Percentiles rank a stretch among this genome's conserved stretches.
Conservation (phyloP, 2,888 invertebrate species). For the Podabrus alpinus region DNA sequence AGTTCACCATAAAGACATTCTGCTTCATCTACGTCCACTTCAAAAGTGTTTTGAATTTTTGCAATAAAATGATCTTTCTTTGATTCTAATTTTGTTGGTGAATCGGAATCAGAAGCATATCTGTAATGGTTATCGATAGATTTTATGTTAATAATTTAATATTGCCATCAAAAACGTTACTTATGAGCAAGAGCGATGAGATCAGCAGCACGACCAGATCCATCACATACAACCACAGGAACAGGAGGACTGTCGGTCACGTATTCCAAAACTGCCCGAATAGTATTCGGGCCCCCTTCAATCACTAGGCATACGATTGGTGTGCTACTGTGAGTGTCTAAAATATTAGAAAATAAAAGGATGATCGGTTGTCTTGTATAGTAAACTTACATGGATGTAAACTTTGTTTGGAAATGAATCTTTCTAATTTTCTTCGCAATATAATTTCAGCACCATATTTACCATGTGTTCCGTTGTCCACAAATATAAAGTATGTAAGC, state of each 20-base stretch:
- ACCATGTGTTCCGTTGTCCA: conserved; percentile 96
- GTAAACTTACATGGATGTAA: conserved; percentile 81
- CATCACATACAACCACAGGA: conserved; percentile 97
- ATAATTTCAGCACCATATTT: conserved; percentile 91
- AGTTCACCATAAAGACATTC: conserved; percentile 92
- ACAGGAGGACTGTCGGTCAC: conserved; percentile 96
- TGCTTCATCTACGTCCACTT: conserved; percentile 84
- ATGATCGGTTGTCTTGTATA: not conserved
- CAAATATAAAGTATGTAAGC: conserved; percentile 95
- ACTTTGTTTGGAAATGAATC: conserved; percentile 95
- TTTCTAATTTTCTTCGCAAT: conserved; percentile 89
- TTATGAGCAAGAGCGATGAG: conserved; percentile 92
- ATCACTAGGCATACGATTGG: conserved; percentile 97
- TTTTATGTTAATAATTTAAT: not conserved
- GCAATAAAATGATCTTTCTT: conserved; percentile 90
- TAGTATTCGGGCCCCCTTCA: conserved; percentile 97
- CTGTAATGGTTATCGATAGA: conserved; percentile 53
- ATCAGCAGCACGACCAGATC: conserved; percentile 96
- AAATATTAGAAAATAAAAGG: conserved; percentile 29
- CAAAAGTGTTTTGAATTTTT: conserved; percentile 92
- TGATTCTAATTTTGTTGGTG: conserved; percentile 81
- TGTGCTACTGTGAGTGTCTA: conserved; percentile 90
- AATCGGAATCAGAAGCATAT: conserved; percentile 78
- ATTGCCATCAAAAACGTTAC: conserved; percentile 58
- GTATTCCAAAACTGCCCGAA: conserved; percentile 94